Evolutionary conservation across 2,113 vertebrate genomes (phyloP), one percentile per base, ranked within the genome.

Genomic region (Martes martes): DNA sequence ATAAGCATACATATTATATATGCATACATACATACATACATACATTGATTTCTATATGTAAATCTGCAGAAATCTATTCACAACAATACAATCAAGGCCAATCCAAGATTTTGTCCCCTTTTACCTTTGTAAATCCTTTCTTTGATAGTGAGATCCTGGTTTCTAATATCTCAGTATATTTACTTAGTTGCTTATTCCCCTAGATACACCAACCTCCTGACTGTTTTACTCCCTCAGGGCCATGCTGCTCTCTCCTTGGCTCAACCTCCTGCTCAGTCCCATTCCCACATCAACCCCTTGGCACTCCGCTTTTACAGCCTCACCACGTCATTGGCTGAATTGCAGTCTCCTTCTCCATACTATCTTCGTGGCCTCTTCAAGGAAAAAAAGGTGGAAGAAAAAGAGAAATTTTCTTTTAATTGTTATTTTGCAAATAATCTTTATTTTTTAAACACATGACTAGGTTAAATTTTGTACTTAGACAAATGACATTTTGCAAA

Each of bases 171-270:
- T 87, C 6, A 33, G 4, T 76, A 39, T 45, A 71, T 18, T 80
- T 67, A 14, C 5, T 57, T 57, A 67, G 9, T 89, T 79, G 9
- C 26, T 89, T 13, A 57, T 4, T 63, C 19, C 55, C 3, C 4
- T 74, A 7, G 8, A 42, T 19, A n/a, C 1, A 59, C 1, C 18
- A 26, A 0, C 47, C 19, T 73, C 7, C 9, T 83, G 18, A 85
- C 16, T 28, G 7, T 18, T 24, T 42, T 23, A 55, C 39, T 45
- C 84, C 9, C 11, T 42, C 18, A 11, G 7, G 15, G 28, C 11
- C 4, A 47, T 4, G 14, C 0, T 69, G 15, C 3, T 9, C 0
- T 50, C 4, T 33, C 14, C 33, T 21, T 47, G 8, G 1, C 1
- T 42, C 28, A 0, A 81, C n/a, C 15, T 6, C 7, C 4, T 65